Percentiles rank a stretch among this genome's conserved stretches.
Conservation (phyloP, 2,888 invertebrate genomes). For the Gerris lacustris region DNA sequence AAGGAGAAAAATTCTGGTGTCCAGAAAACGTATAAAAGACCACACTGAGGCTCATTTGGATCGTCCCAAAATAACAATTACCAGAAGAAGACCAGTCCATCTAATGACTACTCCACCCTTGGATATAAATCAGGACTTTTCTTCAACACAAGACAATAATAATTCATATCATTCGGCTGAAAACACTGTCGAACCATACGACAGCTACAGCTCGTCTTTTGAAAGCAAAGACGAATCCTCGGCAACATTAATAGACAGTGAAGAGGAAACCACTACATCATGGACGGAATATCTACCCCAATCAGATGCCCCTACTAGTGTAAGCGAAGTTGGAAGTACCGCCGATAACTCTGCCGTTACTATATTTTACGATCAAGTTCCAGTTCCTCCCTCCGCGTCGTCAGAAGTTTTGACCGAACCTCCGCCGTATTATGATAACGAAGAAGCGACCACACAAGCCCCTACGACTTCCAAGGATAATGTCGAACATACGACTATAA, state of each 20-base stretch:
- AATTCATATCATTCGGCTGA: not conserved
- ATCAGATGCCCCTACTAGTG: not conserved
- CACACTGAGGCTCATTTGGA: not conserved
- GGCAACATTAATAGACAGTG: not conserved
- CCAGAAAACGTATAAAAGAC: conserved; percentile 1
- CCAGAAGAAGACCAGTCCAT: conserved; percentile 16
- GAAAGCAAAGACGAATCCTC: too few relatives aligned
- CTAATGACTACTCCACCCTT: not conserved
- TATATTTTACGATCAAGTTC: not conserved
- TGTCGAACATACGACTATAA: conserved; percentile 2
- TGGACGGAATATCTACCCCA: not conserved
- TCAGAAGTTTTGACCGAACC: too few relatives aligned
- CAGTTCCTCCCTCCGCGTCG: not conserved
- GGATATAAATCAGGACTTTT: not conserved
- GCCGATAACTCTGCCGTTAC: not conserved
- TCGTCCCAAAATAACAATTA: conserved; percentile 19
- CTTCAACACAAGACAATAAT: not conserved
- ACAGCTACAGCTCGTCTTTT: not conserved
- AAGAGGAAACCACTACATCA: not conserved
- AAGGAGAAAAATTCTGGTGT: not conserved
- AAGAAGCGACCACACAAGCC: not conserved
- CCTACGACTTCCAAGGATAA: not conserved
- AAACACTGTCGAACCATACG: not conserved
- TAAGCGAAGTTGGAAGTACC: not conserved
- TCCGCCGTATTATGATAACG: not conserved